Percentiles rank a stretch among this genome's conserved stretches.
These are phyloP conservation scores for Enteromius anoplus DNA, from an alignment of 2,797 vertebrate genomes.

Conservation along the genomic window DNA sequence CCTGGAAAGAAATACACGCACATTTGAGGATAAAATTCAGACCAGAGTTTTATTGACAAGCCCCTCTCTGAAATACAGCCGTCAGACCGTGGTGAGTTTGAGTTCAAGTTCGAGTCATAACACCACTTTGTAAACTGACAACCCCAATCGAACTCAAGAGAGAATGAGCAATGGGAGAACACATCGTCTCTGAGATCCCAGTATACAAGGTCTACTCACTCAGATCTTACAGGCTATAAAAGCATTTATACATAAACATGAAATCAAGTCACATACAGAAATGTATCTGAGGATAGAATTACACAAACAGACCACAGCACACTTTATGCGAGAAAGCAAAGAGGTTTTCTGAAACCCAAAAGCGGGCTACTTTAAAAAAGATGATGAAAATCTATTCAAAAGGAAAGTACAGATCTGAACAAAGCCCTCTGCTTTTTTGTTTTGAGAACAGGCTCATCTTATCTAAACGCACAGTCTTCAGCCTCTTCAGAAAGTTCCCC, in stretches of 20 bases:
- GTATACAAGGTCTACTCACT: constrained; percentile 72
- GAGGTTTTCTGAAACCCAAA: constrained; percentile 31
- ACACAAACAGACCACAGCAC: constrained; percentile 62
- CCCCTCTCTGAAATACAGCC: constrained; percentile 69
- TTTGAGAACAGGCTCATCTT: constrained; percentile 29
- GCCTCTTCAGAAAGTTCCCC: constrained; percentile 53
- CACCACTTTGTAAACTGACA: constrained; percentile 67
- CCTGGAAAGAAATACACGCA: constrained; percentile 79
- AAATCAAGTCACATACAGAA: constrained; percentile 70
- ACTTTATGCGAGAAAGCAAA: constrained; percentile 61
- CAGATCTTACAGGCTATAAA: constrained; percentile 67
- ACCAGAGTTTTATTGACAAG: constrained; percentile 84
- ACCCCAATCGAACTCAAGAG: constrained; percentile 57
- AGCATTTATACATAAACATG: constrained; percentile 78
- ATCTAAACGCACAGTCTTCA: constrained; percentile 51
- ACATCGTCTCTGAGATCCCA: constrained; percentile 70
- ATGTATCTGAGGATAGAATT: constrained; percentile 59
- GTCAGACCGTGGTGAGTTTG: constrained; percentile 51
- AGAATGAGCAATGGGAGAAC: constrained; percentile 68
- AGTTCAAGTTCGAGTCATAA: constrained; percentile 51
- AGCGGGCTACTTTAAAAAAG: constrained; percentile 47
- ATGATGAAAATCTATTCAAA: constrained; percentile 43
- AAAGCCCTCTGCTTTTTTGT: constrained; percentile 12
- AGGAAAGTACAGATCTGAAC: constrained; percentile 35
- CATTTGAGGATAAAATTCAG: constrained; percentile 79